Conservation (phyloP, 2,113 vertebrate species). For the rat (Rattus norvegicus) region DNA sequence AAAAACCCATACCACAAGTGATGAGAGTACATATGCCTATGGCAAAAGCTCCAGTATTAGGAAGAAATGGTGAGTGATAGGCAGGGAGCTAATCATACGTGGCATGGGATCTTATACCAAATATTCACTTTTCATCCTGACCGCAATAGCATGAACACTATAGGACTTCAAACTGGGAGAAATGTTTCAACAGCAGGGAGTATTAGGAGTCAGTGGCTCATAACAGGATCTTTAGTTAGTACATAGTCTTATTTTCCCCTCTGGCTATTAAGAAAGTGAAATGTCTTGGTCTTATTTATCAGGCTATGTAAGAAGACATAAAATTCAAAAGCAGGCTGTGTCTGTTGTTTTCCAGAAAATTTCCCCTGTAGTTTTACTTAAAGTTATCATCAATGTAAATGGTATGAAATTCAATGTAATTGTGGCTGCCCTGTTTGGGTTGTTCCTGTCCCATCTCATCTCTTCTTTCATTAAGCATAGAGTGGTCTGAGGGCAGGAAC, state of each 20-base stretch:
- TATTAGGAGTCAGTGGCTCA: neutral
- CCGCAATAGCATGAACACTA: neutral
- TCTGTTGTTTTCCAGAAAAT: slow-evolving; percentile 19
- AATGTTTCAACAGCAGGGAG: neutral
- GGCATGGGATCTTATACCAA: neutral
- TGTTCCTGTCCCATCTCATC: neutral
- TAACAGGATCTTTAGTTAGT: slow-evolving; percentile 15
- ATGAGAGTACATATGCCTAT: neutral
- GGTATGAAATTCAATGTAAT: slow-evolving; percentile 30
- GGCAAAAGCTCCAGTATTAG: neutral
- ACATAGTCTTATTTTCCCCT: neutral
- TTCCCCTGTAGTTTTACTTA: slow-evolving; percentile 31
- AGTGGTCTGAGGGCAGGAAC: neutral
- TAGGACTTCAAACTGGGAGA: slow-evolving; percentile 6
- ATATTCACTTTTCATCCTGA: neutral
- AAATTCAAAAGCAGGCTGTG: slow-evolving; percentile 27
- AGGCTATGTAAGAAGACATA: slow-evolving; percentile 9
- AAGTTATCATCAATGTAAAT: neutral
- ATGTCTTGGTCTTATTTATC: neutral
- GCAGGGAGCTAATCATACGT: neutral
- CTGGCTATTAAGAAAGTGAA: slow-evolving; percentile 2
- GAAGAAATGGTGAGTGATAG: neutral
- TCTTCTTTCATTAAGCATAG: slow-evolving; percentile 39
- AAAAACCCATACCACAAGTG: neutral
- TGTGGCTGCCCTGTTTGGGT: neutral